phyloP scores from a whole-genome alignment of 2,113 vertebrate genomes.

The Aplodontia rufa region DNA sequence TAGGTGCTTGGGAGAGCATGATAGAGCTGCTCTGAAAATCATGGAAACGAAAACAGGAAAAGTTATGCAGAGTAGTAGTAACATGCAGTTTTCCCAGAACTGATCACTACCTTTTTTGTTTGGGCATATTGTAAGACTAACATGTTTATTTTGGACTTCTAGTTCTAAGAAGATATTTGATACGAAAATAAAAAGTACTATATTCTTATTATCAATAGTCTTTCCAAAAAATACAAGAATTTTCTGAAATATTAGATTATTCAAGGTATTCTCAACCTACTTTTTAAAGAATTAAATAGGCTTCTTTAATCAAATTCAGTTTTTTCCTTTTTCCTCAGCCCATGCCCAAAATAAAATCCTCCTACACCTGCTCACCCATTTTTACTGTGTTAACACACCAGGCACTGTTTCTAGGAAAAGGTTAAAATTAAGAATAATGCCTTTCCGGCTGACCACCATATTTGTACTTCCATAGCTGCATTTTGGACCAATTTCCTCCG shows the following conservation, averaged over 20 bases:
- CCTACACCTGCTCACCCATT: constrained; percentile 36
- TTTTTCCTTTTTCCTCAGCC: constrained; percentile 28
- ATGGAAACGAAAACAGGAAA: background rate
- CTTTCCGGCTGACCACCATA: constrained; percentile 58
- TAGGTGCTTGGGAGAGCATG: background rate
- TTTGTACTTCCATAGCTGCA: constrained; percentile 37
- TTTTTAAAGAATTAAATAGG: constrained; percentile 53
- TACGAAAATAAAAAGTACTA: constrained; percentile 36
- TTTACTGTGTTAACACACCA: background rate
- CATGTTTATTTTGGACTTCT: constrained; percentile 37
- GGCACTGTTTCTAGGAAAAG: constrained; percentile 72
- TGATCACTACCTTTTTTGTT: background rate
- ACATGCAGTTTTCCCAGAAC: background rate
- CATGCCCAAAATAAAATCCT: constrained; percentile 52
- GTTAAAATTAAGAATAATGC: constrained; percentile 53
- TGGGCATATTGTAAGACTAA: background rate
- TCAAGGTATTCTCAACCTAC: background rate
- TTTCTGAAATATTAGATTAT: constrained; percentile 54
- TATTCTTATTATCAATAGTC: constrained; percentile 32
- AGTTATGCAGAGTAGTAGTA: background rate
- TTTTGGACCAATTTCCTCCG: constrained; percentile 51
- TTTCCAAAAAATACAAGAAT: constrained; percentile 10
- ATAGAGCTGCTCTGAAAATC: background rate
- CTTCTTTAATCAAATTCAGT: background rate
- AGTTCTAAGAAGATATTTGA: constrained; percentile 48